Base-by-base conservation (phyloP, 2,888 invertebrate genomes). In the Brachynemurus nebulosus region DNA sequence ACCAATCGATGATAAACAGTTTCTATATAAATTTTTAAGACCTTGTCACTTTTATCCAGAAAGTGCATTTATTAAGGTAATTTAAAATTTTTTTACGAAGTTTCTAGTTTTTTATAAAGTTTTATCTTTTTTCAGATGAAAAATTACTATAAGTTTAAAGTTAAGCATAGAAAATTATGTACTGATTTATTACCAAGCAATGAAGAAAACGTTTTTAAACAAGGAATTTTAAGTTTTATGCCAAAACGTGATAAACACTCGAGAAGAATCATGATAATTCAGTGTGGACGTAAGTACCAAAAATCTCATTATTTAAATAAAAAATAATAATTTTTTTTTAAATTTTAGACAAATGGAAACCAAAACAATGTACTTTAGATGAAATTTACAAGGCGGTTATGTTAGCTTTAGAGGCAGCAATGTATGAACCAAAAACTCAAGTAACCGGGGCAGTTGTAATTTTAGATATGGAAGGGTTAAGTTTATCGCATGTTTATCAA, bases 41-140 rank as follows among this genome's bases (percentile, higher is more conserved):
- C 90, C 90, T 0, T 80, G 84, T 57, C 88, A 90, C 64, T 92
- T 81, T 64, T 86, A 91, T 58, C 75, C 86, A 1, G 80, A 86
- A 41, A 79, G 86, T 53, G 81, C 90, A 3, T 78, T 82, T 50
- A 76, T 77, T 61, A 68, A 83, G 63, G 82, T 86, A 67, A 65
- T 70, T 56, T 19, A 36, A 19, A 17, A 37, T 14, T 11, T n/a
- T 17, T 14, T 16, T 14, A 17, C 16, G 18, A 17, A 37, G 17
- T 16, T 37, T 3, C 17, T 11, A n/a, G n/a, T n/a, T n/a, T n/a
- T n/a, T n/a, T n/a, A n/a, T n/a, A 12, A 37, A 4, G 3, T 17
- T 34, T 9, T 7, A 12, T 42, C 41, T 19, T 27, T 44, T 62
- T 65, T 20, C 60, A 85, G 85, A 72, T 86, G 54, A 74, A 76